phyloP scores from a whole-genome alignment of 2,113 vertebrate genomes.

The Cricetomys ansorgei region DNA sequence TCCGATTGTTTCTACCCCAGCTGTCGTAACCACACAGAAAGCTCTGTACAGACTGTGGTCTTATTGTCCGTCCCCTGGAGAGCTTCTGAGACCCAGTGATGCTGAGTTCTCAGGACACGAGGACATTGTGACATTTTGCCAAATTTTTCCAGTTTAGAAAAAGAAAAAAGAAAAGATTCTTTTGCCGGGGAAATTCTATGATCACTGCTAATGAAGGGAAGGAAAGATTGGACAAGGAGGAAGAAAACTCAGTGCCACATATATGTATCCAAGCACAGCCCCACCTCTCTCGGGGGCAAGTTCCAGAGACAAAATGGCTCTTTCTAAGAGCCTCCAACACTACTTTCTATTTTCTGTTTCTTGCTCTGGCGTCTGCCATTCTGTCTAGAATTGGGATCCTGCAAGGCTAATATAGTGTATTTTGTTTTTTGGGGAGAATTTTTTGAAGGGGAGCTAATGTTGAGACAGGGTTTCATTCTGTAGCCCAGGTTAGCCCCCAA shows the following conservation, averaged over 20 bases:
- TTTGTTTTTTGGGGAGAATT: background rate
- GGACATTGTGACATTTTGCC: constrained; percentile 76
- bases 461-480: background rate
- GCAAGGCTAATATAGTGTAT: background rate
- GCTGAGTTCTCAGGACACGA: constrained; percentile 67
- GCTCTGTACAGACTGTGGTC: constrained; percentile 73
- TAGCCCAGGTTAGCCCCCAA: background rate
- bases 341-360: background rate
- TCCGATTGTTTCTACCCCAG: constrained; percentile 31
- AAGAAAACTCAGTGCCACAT: background rate
- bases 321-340: fast-evolving
- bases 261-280: background rate
- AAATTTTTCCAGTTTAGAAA: constrained; percentile 64
- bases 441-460: too few species aligned
- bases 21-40: constrained; percentile 58
- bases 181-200: constrained; percentile 71
- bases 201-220: constrained; percentile 8
- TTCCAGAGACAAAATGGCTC: background rate
- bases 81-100: constrained; percentile 74
- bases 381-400: background rate
- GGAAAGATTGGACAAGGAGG: constrained; percentile 15
- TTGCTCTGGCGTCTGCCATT: background rate
- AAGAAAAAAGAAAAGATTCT: constrained; percentile 43
- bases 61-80: constrained; percentile 73
- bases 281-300: background rate